phyloP scores from a whole-genome alignment of 2,797 vertebrate genomes.

The Pipistrellus nathusii region DNA sequence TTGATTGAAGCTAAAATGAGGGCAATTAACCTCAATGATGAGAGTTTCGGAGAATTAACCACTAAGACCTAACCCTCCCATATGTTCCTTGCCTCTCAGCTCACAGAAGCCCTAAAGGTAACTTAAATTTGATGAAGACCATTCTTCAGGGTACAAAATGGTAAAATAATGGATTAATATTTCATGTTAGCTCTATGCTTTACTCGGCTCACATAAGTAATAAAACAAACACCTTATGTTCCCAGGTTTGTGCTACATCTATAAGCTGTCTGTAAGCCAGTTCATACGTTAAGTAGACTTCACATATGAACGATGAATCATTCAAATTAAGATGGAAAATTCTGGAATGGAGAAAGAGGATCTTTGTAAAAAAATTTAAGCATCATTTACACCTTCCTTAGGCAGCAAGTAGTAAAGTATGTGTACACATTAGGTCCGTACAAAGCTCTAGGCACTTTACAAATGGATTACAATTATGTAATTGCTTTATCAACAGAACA shows the following conservation, averaged over 20 bases:
- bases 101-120: not conserved
- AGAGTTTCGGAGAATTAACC: constrained; percentile 2
- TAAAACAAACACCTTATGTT: not conserved
- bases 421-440: not conserved
- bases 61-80: not conserved
- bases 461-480: not conserved
- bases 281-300: not conserved
- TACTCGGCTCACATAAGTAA: not conserved
- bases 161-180: constrained; percentile 22
- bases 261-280: not conserved
- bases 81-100: not conserved
- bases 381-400: not conserved
- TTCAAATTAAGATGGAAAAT: constrained; percentile 35
- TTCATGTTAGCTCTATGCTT: not conserved
- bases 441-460: not conserved
- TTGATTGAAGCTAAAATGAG: not conserved
- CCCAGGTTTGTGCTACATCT: not conserved
- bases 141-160: not conserved
- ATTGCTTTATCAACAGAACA: not conserved
- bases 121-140: not conserved
- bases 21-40: not conserved
- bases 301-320: not conserved
- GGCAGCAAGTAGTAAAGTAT: not conserved
- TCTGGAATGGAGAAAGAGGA: not conserved
- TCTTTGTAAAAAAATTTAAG: not conserved